phyloP scores from a whole-genome alignment of 1,140 invertebrate genomes.

The Nasonia vitripennis region DNA sequence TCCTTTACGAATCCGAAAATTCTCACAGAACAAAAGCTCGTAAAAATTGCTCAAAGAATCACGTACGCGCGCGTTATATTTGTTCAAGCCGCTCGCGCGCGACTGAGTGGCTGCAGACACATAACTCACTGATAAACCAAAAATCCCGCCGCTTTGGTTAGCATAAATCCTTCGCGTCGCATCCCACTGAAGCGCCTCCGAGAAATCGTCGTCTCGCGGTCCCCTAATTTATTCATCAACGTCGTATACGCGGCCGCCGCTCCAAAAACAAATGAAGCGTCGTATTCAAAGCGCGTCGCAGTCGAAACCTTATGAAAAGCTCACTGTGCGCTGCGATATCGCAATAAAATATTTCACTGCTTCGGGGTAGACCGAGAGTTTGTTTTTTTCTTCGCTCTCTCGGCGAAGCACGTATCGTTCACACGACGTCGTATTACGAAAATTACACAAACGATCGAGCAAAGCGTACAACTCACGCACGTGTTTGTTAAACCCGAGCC shows the following conservation, averaged over 20 bases:
- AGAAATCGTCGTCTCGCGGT: conserved; percentile 13
- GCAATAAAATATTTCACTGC: neutral
- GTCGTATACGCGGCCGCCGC: neutral
- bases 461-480: neutral
- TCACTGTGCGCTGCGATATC: neutral
- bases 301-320: conserved; percentile 28
- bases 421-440: neutral
- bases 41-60: neutral
- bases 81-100: neutral
- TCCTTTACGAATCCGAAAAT: too few relatives aligned
- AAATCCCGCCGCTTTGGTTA: neutral
- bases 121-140: conserved; percentile 20
- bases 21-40: too few relatives aligned
- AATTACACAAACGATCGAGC: conserved; percentile 1
- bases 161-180: conserved; percentile 11
- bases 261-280: conserved; percentile 23
- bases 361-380: neutral
- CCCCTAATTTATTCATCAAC: conserved; percentile 40
- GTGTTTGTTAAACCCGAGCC: neutral
- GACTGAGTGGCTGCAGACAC: neutral
- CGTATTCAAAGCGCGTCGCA: conserved; percentile 16
- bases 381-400: neutral
- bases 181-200: neutral
- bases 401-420: neutral
- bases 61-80: neutral